Base-by-base conservation (phyloP, 2,797 vertebrate species). In the Centroberyx gerrardi region DNA sequence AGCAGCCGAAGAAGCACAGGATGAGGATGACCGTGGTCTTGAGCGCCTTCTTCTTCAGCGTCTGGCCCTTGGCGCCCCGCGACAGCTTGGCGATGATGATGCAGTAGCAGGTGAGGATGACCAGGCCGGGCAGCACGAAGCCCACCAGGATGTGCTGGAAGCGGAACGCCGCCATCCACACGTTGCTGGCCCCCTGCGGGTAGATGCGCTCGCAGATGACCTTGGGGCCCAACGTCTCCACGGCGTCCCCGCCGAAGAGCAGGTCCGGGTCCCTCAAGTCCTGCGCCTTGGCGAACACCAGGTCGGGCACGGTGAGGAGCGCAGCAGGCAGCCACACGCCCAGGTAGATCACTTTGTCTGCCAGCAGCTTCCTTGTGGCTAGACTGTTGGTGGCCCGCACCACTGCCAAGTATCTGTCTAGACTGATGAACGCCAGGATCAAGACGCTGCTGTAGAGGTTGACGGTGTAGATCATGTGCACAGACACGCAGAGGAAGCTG, bases 21-120 rank as follows among this genome's bases (percentile, higher is more conserved):
- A 99, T 98, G 55, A 99, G 97, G 86, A 99, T 98, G 76, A 99
- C 91, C 0, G 98, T 99, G 52, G 97, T 99, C 93, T 99, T 99
- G 84, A 99, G 91, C 0, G 98, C 98, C 88, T 97, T 99, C 88
- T 95, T 97, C 86, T 99, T 99, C 91, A 97, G 96, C 1, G 48
- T 29, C 84, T 98, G 96, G 52, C 96, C 97, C 83, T 97, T 99
- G 66, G 96, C 89, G 49, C 96, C 97, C 56, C 76, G 81, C 0
- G 98, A 98, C 73, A 99, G 93, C 90, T 94, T 97, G 62, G 94
- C 93, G 78, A 99, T 99, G 82, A 99, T 98, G 80, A 99, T 97
- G 76, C 97, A 99, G 82, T 99, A 99, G 90, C 98, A 99, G 66
- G 94, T 95, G 55, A 99, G 93, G 87, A 99, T 99, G 90, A 99